Evolutionary conservation across 1,140 invertebrate genomes (phyloP).

Genomic region (Neodiprion pinetum): DNA sequence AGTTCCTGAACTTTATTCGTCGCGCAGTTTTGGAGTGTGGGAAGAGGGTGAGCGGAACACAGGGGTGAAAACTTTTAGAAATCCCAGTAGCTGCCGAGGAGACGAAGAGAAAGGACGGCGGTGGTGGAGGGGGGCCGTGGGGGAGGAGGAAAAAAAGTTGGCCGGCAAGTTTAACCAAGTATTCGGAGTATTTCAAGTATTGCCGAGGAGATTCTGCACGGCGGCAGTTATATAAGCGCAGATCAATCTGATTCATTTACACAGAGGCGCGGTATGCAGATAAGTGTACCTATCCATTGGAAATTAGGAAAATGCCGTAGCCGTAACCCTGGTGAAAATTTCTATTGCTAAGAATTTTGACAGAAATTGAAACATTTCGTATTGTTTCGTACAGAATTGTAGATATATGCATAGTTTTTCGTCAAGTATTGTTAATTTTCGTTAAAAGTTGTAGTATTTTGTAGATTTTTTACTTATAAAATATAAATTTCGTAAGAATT

Average conservation of each 20-base stretch:
- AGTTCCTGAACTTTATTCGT: slow-evolving; percentile 25
- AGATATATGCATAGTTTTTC: no score
- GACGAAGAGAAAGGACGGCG: slow-evolving; percentile 15
- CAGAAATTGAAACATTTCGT: no score
- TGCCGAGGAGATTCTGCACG: neutral
- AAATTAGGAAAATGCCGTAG: neutral
- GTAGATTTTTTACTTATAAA: no score
- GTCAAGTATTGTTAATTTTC: no score
- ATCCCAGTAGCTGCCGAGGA: neutral
- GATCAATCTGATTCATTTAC: neutral
- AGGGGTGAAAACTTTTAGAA: neutral
- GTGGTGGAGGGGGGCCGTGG: slow-evolving; percentile 4
- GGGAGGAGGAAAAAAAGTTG: slow-evolving; percentile 15
- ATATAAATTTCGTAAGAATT: no score
- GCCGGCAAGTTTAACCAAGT: neutral
- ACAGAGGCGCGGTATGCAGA: neutral
- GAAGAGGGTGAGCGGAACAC: neutral
- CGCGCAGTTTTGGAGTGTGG: neutral
- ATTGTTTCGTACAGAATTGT: no score
- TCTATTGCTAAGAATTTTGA: no score
- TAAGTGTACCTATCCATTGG: no score
- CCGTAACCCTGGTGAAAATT: no score
- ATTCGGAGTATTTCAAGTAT: neutral
- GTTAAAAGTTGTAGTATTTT: no score
- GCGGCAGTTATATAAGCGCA: neutral